These are phyloP conservation scores for Musca vetustissima DNA, from an alignment of 1,140 invertebrate species.

Conservation along the genomic window DNA sequence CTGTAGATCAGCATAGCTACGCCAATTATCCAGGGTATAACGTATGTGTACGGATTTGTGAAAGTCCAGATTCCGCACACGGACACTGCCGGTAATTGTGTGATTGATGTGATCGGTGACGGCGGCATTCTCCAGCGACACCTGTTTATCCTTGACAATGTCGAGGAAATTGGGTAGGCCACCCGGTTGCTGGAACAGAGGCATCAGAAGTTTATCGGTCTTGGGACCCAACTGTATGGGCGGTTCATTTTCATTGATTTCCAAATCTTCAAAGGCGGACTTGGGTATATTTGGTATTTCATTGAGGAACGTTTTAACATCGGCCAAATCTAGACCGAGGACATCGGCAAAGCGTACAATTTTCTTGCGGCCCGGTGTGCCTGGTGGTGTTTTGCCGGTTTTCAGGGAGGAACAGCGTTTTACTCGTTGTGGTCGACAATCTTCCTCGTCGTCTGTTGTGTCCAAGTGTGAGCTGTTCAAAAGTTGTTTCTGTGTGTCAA, in stretches of 20 bases:
- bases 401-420: conserved; percentile 84
- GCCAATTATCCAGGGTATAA: conserved; percentile 86
- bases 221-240: conserved; percentile 57
- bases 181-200: conserved; percentile 83
- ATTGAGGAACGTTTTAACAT: conserved; percentile 85
- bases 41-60: conserved; percentile 87
- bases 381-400: conserved; percentile 87
- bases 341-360: conserved; percentile 95
- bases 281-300: conserved; percentile 85
- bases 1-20: conserved; percentile 77
- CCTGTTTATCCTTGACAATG: conserved; percentile 68
- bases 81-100: conserved; percentile 81
- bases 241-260: conserved; percentile 55
- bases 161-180: conserved; percentile 76
- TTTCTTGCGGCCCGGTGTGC: conserved; percentile 86
- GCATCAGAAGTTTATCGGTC: conserved; percentile 63
- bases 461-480: conserved; percentile 30
- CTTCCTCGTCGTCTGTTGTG: conserved; percentile 53
- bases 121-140: conserved; percentile 83
- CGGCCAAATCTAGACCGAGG: conserved; percentile 87
- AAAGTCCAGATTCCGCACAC: conserved; percentile 88
- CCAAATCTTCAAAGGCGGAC: conserved; percentile 77
- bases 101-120: conserved; percentile 71
- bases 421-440: conserved; percentile 65
- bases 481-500: background rate